These are phyloP conservation scores for Heliconius eleuchia DNA, from an alignment of 1,140 invertebrate species.

Conservation along the genomic window DNA sequence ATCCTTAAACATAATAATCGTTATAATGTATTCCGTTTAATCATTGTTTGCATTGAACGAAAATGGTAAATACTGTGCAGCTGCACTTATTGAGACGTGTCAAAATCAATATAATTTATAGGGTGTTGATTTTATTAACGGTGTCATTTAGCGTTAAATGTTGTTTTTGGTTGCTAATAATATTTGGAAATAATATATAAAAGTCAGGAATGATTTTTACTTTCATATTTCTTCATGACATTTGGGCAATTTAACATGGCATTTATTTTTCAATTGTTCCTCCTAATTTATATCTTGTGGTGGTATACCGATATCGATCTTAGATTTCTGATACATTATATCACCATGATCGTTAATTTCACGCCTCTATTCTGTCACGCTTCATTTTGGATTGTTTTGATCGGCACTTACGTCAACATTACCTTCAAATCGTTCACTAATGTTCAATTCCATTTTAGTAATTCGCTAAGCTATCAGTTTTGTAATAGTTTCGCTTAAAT, in stretches of 20 bases:
- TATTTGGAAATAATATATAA: not conserved
- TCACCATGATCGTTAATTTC: conserved; percentile 58
- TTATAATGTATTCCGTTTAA: not conserved
- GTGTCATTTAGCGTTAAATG: not conserved
- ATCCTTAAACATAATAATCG: not conserved
- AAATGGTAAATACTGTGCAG: conserved; percentile 15
- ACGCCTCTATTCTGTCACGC: conserved; percentile 52
- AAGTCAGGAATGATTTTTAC: not conserved
- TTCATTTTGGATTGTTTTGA: conserved; percentile 53
- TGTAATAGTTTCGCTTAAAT: conserved; percentile 8
- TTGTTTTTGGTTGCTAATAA: not conserved
- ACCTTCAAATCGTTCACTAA: conserved; percentile 32
- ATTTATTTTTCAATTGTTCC: conserved; percentile 13
- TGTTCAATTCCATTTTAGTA: conserved; percentile 40
- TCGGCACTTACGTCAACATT: conserved; percentile 39
- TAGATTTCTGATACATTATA: conserved; percentile 37
- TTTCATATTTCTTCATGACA: conserved; percentile 7
- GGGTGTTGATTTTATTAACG: not conserved
- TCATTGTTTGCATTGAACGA: not conserved
- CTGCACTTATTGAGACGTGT: conserved; percentile 15
- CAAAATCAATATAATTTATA: not conserved
- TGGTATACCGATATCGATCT: conserved; percentile 30
- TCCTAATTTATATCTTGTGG: conserved; percentile 14
- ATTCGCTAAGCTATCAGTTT: conserved; percentile 36
- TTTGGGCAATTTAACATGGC: conserved; percentile 9